phyloP scores from a whole-genome alignment of 2,797 vertebrate genomes.

The Stomatorhinus walkeri region DNA sequence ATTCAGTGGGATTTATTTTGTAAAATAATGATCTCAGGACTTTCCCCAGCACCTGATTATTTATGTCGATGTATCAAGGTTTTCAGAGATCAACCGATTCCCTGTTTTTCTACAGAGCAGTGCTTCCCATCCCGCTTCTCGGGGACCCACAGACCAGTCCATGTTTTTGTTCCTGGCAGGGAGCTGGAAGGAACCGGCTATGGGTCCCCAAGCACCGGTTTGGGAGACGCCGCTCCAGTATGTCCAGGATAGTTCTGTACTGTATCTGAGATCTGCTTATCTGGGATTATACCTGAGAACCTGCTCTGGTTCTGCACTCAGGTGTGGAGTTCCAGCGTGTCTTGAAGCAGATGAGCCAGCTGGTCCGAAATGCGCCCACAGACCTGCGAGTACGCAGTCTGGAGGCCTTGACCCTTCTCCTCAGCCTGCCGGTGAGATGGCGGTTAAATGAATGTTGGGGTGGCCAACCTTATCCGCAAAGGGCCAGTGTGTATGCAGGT shows the following conservation, averaged over 20 bases:
- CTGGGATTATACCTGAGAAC: background rate
- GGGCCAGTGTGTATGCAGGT: too few relatives aligned
- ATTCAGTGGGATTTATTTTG: background rate
- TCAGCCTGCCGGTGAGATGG: slow-evolving; percentile 77
- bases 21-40: background rate
- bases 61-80: background rate
- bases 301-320: slow-evolving; percentile 39
- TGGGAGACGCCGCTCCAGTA: background rate
- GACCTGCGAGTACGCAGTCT: slow-evolving; percentile 80
- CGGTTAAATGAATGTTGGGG: too few relatives aligned
- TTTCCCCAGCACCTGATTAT: background rate
- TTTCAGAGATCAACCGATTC: background rate
- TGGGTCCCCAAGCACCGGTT: background rate
- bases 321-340: slow-evolving; percentile 74
- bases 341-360: slow-evolving; percentile 69
- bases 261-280: background rate
- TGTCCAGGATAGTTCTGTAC: background rate
- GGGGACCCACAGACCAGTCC: background rate
- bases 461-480: too few relatives aligned
- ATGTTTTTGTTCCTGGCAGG: background rate
- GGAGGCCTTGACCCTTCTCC: slow-evolving; percentile 77
- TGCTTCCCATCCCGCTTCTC: background rate
- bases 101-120: background rate
- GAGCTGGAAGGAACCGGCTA: background rate
- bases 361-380: slow-evolving; percentile 65